Base-by-base conservation (phyloP, 1,140 invertebrate species). In the Zaprionus davidi region DNA sequence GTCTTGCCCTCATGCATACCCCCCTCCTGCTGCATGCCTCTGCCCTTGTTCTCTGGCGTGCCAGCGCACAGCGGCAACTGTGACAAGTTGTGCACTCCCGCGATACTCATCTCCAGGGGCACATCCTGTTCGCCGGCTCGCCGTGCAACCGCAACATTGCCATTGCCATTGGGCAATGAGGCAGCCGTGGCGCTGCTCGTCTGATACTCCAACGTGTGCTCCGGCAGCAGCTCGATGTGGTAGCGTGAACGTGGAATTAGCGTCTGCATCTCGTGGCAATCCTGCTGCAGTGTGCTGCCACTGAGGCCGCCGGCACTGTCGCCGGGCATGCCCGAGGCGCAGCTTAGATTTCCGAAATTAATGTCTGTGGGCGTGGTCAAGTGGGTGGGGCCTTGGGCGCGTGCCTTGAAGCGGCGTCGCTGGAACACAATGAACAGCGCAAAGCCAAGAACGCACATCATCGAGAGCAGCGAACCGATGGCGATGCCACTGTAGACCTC, bases 221-320 rank as follows among this genome's bases (percentile, higher is more conserved):
- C 82, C 17, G 84, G 75, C 62, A 90, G 65, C 76, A 90, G 58
- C 26, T 90, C 85, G 55, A 90, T 90, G 85, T 90, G 82, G 51
- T 81, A 81, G 34, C 82, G 74, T 6, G 85, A 87, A 24, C 90
- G 90, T 7, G 92, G 92, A 34, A 92, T 92, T 0, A 92, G 72
- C 7, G 92, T 92, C 65, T 92, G 92, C 92, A 92, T 92, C 66
- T 92, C 92, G 51, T 91, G 90, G 38, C 81, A 91, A 31, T 92
- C 92, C 51, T 92, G 91, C 60, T 86, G 91, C 76, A 90, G 38
- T 3, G 90, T 90, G 62, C 82, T 83, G 28, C 88, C 86, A 71
- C 88, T 92, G 5, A 91, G 36, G 0, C 91, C 88, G 0, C 85
- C 91, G 4, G 91, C 91, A 67, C 88, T 92, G n/a, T 87, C 88